Conservation (phyloP, 2,888 invertebrate genomes). For the Acronicta alni region DNA sequence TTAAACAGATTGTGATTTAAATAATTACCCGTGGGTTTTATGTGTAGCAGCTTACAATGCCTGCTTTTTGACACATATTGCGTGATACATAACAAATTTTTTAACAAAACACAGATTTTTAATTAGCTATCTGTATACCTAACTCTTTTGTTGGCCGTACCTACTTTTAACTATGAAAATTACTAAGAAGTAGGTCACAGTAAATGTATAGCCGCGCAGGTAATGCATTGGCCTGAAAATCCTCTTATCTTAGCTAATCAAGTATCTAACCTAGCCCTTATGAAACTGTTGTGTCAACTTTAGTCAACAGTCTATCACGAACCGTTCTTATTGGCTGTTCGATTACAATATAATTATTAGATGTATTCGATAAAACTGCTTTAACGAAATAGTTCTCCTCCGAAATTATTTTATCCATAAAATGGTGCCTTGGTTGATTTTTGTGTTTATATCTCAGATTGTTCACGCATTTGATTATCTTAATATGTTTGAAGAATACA, state of each 20-base stretch:
- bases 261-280: constrained; percentile 60
- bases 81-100: too few relatives aligned
- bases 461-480: constrained; percentile 32
- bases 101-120: too few relatives aligned
- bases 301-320: constrained; percentile 56
- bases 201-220: constrained; percentile 38
- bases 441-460: constrained; percentile 18
- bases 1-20: too few relatives aligned
- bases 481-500: constrained; percentile 34
- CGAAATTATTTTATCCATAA: constrained; percentile 36
- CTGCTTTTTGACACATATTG: too few relatives aligned
- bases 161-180: constrained; percentile 36
- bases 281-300: constrained; percentile 55
- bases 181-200: constrained; percentile 46
- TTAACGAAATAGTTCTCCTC: background rate
- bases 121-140: too few relatives aligned
- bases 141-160: too few relatives aligned
- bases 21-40: too few relatives aligned
- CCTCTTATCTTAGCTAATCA: constrained; percentile 60
- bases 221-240: constrained; percentile 55
- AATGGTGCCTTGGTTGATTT: constrained; percentile 7
- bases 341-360: constrained; percentile 43
- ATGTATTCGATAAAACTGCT: constrained; percentile 26
- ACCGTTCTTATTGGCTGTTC: constrained; percentile 29
- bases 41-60: too few relatives aligned